Evolutionary conservation across 1,140 invertebrate species (phyloP), one percentile per base, ranked within the genome.

Genomic region (Cotesia typhae): DNA sequence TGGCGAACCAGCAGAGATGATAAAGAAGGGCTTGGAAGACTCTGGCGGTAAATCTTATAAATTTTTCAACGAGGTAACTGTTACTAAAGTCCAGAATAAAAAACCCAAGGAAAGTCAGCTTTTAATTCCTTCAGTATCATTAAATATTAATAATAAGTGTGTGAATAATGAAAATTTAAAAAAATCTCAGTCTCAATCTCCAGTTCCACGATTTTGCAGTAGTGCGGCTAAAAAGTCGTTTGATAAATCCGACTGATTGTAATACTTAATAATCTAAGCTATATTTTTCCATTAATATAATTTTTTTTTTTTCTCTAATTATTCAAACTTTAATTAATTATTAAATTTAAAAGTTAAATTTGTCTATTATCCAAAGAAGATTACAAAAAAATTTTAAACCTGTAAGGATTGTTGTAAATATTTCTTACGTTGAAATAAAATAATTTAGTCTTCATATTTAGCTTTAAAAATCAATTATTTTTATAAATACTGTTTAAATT

Each of bases 401-500:
- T 75, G 60, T 71, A 68, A 68, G 53, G 36, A 64, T 75, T 66
- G 52, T 67, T 75, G 74, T 75, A 75, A 75, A 75, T 75, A 75
- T 71, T 75, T 71, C 71, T 73, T 71, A 71, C 68, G 14, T 65
- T 69, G 36, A 71, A 75, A 73, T 75, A 73, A 73, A 75, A 37
- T 17, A n/a, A 53, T 53, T 53, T 51, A 59, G 41, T 47, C 64
- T 66, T 63, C 35, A 61, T 70, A 41, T 52, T 51, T 38, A 64
- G 47, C 52, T 71, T 17, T 41, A 65, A 36, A 35, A 36, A 35
- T 59, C 57, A 14, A 38, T 14, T 9, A 10, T 36, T 38, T 47
- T 63, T 71, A 71, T 64, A 36, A 71, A 71, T 71, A 71, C 69
- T 71, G 69, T 64, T 65, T 35, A 38, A 14, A 38, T n/a, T 47